These are phyloP conservation scores for Cephus spinipes DNA, from an alignment of 2,888 invertebrate species.

Conservation along the genomic window DNA sequence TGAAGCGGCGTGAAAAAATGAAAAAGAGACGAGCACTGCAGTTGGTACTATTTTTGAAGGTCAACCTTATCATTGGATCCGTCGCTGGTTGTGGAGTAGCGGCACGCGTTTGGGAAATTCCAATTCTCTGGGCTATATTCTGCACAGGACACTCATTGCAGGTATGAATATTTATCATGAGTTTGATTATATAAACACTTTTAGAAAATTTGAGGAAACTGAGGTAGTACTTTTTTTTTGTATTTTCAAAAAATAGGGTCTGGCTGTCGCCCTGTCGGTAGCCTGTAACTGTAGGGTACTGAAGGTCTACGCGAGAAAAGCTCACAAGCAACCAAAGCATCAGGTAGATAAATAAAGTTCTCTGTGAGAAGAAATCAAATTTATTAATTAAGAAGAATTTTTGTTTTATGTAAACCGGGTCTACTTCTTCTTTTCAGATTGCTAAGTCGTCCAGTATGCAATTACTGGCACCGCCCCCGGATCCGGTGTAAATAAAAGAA, in stretches of 20 bases:
- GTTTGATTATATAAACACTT: background rate
- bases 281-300: constrained; percentile 72
- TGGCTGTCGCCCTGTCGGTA: constrained; percentile 73
- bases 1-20: constrained; percentile 72
- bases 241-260: constrained; percentile 66
- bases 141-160: constrained; percentile 63
- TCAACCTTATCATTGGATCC: constrained; percentile 67
- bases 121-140: constrained; percentile 62
- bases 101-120: constrained; percentile 59
- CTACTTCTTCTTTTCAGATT: constrained; percentile 45
- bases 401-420: background rate
- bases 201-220: background rate
- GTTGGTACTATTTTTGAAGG: constrained; percentile 72
- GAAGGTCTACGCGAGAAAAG: constrained; percentile 62
- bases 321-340: constrained; percentile 58
- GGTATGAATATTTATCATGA: constrained; percentile 35
- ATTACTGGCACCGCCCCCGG: constrained; percentile 59
- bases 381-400: background rate
- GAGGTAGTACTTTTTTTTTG: background rate
- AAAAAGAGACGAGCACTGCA: constrained; percentile 71
- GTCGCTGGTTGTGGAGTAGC: constrained; percentile 65
- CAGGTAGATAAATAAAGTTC: constrained; percentile 47
- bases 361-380: background rate
- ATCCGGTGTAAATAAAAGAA: constrained; percentile 53
- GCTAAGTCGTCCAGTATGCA: constrained; percentile 64